A percentile compares a stretch with the other conserved stretches of the same genome.
phyloP scores from a whole-genome alignment of 1,140 invertebrate genomes.

The Drosophila gunungcola region DNA sequence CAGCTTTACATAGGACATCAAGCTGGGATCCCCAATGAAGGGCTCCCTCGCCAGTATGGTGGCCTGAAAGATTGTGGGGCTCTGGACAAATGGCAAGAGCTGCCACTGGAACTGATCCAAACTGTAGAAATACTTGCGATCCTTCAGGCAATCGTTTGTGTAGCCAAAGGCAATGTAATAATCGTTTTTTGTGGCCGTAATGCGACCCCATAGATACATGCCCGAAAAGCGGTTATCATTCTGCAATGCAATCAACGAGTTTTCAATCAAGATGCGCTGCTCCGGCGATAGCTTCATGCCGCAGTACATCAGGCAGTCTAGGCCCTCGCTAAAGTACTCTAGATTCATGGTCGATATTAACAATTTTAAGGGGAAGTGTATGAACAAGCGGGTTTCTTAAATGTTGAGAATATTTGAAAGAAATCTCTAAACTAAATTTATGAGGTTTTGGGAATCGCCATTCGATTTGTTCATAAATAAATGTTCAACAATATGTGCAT shows the following conservation, averaged over 20 bases:
- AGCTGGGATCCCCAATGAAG: constrained; percentile 87
- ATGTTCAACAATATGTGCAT: too few relatives aligned
- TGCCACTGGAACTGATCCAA: constrained; percentile 89
- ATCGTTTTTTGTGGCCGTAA: constrained; percentile 88
- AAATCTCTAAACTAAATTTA: background rate
- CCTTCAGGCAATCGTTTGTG: constrained; percentile 87
- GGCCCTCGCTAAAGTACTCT: constrained; percentile 72
- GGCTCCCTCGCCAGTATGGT: constrained; percentile 86
- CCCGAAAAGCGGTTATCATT: constrained; percentile 91
- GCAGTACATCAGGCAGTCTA: constrained; percentile 82
- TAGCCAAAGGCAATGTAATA: constrained; percentile 91
- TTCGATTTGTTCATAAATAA: too few relatives aligned
- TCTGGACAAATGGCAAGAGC: constrained; percentile 87
- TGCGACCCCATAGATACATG: constrained; percentile 91
- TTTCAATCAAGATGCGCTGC: constrained; percentile 88
- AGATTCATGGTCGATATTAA: constrained; percentile 64
- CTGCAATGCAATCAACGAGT: constrained; percentile 89
- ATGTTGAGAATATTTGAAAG: constrained; percentile 1
- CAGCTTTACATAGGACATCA: constrained; percentile 85
- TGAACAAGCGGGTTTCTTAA: background rate
- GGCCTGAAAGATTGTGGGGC: constrained; percentile 86
- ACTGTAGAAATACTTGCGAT: constrained; percentile 90
- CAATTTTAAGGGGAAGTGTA: constrained; percentile 40
- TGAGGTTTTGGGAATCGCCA: too few relatives aligned
- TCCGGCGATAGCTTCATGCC: constrained; percentile 89